These are phyloP conservation scores for Trichomycterus rosablanca DNA, from an alignment of 2,113 vertebrate species.

Conservation along the genomic window DNA sequence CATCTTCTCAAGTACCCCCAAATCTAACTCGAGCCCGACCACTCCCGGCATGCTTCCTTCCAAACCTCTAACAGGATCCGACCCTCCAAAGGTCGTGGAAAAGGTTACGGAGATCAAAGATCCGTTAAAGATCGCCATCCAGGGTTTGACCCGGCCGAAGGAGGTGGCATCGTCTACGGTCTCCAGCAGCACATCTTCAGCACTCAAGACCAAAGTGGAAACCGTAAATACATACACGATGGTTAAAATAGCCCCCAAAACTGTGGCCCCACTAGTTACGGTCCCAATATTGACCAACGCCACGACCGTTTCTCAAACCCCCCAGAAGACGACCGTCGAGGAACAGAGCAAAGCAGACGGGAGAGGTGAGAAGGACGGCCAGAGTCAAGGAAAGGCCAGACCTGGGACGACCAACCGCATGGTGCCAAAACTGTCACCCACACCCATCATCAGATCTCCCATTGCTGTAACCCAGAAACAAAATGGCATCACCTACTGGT, in stretches of 20 bases:
- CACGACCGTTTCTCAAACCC: constrained; percentile 51
- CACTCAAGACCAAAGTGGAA: constrained; percentile 67
- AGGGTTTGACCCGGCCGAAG: constrained; percentile 62
- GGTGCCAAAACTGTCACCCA: constrained; percentile 63
- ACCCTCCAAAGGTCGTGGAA: constrained; percentile 57
- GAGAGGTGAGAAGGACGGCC: constrained; percentile 59
- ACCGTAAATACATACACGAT: constrained; percentile 57
- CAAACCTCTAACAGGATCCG: constrained; percentile 54
- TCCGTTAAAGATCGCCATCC: constrained; percentile 47
- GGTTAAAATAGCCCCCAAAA: constrained; percentile 65
- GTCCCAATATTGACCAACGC: constrained; percentile 55
- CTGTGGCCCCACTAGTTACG: constrained; percentile 45
- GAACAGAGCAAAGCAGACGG: constrained; percentile 58
- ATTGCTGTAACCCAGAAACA: constrained; percentile 59
- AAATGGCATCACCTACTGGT: constrained; percentile 69
- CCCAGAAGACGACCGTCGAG: constrained; percentile 53
- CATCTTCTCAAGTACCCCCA: constrained; percentile 59
- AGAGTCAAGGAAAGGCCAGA: constrained; percentile 40
- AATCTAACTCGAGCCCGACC: constrained; percentile 51
- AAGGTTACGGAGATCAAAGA: constrained; percentile 56
- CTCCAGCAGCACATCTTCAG: constrained; percentile 51
- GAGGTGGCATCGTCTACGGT: constrained; percentile 48
- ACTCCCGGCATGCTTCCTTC: constrained; percentile 55
- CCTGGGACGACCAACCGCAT: constrained; percentile 60
- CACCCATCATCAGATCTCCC: constrained; percentile 58